Evolutionary conservation across 2,888 invertebrate species (phyloP).

Genomic region (Steromphala cineraria): DNA sequence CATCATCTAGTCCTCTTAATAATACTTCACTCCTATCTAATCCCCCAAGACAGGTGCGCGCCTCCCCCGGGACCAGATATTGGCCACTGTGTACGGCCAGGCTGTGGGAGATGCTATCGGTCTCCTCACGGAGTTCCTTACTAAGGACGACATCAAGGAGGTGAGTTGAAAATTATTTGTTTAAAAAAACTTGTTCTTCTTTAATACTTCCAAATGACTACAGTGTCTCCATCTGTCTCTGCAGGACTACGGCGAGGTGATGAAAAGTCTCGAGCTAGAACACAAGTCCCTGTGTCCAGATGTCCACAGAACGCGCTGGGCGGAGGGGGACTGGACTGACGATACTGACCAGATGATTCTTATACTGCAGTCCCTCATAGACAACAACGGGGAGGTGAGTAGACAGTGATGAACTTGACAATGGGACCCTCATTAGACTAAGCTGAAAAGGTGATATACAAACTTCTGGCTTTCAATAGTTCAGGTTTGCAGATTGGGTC

Average conservation of each 20-base stretch:
- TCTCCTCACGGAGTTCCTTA: conserved; percentile 61
- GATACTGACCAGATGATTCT: conserved; percentile 74
- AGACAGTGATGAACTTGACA: neutral
- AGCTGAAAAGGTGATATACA: too few relatives aligned
- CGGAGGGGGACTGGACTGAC: conserved; percentile 73
- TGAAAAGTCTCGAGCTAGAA: conserved; percentile 42
- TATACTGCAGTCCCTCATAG: conserved; percentile 69
- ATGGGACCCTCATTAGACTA: too few relatives aligned
- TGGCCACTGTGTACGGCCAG: conserved; percentile 56
- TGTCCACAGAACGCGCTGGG: conserved; percentile 67
- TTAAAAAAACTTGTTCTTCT: too few relatives aligned
- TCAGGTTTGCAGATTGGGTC: too few relatives aligned
- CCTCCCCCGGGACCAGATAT: conserved; percentile 32
- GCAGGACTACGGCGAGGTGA: conserved; percentile 45
- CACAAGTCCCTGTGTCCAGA: conserved; percentile 48
- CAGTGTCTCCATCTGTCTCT: too few relatives aligned
- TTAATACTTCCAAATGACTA: too few relatives aligned
- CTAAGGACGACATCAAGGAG: conserved; percentile 29
- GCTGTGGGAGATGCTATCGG: conserved; percentile 64
- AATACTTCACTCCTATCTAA: too few relatives aligned
- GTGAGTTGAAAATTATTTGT: neutral
- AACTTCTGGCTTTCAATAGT: too few relatives aligned
- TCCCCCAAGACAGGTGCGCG: neutral
- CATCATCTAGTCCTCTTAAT: too few relatives aligned
- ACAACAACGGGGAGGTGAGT: conserved; percentile 69